Percentiles rank a stretch among this genome's conserved stretches.
These are phyloP conservation scores for Macrotrachela quadricornifera DNA, from an alignment of 1,140 invertebrate genomes.

Conservation along the genomic window DNA sequence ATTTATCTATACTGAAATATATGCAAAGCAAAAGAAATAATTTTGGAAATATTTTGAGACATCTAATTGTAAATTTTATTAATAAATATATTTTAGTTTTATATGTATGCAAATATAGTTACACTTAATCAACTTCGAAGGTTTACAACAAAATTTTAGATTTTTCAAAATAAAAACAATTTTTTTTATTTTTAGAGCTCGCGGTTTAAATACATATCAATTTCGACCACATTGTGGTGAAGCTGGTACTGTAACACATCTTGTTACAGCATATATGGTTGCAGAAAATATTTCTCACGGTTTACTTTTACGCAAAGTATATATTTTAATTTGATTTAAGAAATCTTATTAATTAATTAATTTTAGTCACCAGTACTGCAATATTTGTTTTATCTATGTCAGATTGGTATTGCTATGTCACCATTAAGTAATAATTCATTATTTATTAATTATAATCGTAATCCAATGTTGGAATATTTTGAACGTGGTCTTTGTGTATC, in stretches of 20 bases:
- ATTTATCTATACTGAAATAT: too few relatives aligned
- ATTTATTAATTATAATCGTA: conserved; percentile 93
- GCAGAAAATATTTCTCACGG: conserved; percentile 98
- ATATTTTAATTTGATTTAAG: too few relatives aligned
- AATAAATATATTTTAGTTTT: conserved; percentile 40
- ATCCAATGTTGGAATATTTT: conserved; percentile 88
- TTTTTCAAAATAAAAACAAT: too few relatives aligned
- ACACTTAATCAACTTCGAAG: conserved; percentile 76
- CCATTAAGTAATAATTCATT: conserved; percentile 94
- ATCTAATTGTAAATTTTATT: too few relatives aligned
- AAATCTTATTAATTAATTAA: too few relatives aligned
- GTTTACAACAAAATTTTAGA: too few relatives aligned
- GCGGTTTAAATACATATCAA: conserved; percentile 80
- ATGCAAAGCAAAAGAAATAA: too few relatives aligned
- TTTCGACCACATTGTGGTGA: conserved; percentile 93
- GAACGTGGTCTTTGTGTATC: conserved; percentile 77
- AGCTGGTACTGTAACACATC: conserved; percentile 81
- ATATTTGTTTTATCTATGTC: conserved; percentile 88
- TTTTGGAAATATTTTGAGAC: too few relatives aligned
- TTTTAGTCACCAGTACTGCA: conserved; percentile 58
- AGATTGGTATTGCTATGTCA: conserved; percentile 97
- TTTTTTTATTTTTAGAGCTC: conserved; percentile 35
- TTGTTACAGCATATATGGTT: conserved; percentile 83
- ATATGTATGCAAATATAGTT: conserved; percentile 87
- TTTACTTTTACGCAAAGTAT: conserved; percentile 69